Evolutionary conservation across 2,888 invertebrate species (phyloP), one percentile per base, ranked within the genome.

Genomic region (Lottia scabra): DNA sequence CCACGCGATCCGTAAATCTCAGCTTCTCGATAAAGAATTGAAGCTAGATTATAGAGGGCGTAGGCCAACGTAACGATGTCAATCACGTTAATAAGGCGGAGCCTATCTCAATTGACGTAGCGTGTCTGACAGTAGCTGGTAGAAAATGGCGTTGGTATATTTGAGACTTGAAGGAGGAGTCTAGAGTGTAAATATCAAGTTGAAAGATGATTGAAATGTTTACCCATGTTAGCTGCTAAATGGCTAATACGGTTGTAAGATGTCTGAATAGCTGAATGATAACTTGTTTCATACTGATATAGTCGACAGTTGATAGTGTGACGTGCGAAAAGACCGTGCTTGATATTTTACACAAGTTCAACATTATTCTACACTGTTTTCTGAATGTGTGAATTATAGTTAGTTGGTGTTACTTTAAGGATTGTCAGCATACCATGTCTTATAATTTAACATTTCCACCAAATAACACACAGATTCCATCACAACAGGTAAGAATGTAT

Each of bases 141-240:
- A 19, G 19, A 56, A 23, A 56, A 23, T 56, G 56, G 56, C 56
- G 19, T 19, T 23, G 23, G 12, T 19, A 56, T 23, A 23, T 23
- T 23, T 23, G 56, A 19, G 56, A 23, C 19, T 19, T 15, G 56
- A 12, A 23, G 56, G 56, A 23, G 56, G 56, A 56, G 56, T 56
- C 23, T 56, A 56, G 19, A 12, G 56, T 56, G 56, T 56, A 56
- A 56, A 56, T 56, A 56, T 19, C 56, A 56, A 56, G 19, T 23
- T 56, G 56, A 56, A 56, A 56, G 56, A 56, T 56, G 56, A 56
- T 56, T 56, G 56, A 56, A 56, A 56, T 56, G 56, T 56, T 56
- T 56, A 56, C 56, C 56, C 56, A 56, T 56, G 56, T 56, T 56
- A 56, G 56, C 56, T 56, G 56, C 56, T 56, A 56, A 56, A 56